A percentile compares a stretch with the other conserved stretches of the same genome.
These are phyloP conservation scores for Oncorhynchus masou DNA, from an alignment of 2,113 vertebrate species.

Conservation along the genomic window DNA sequence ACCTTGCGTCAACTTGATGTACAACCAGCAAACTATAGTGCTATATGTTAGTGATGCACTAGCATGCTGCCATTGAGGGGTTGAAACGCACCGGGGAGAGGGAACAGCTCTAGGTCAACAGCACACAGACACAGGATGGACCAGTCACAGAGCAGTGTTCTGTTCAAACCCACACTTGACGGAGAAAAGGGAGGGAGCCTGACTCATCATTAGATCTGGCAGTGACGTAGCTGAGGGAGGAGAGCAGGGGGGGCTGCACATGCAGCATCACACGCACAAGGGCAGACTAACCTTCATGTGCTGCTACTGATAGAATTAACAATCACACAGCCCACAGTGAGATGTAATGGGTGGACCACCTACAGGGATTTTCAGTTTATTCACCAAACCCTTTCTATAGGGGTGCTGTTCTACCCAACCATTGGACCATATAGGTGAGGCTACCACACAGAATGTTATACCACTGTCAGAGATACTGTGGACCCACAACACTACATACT, in stretches of 20 bases:
- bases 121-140: background rate
- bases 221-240: slow-evolving; percentile 55
- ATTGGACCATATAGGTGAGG: too few species aligned
- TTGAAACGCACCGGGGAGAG: background rate
- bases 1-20: too few species aligned
- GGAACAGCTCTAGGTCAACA: background rate
- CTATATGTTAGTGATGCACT: background rate
- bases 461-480: too few species aligned
- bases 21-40: too few species aligned
- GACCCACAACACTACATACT: too few species aligned
- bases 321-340: slow-evolving; percentile 29
- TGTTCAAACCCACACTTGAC: background rate
- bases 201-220: slow-evolving; percentile 55
- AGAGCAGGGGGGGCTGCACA: slow-evolving; percentile 44
- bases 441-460: too few species aligned
- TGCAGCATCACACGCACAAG: slow-evolving; percentile 69
- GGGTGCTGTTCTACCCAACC: too few species aligned
- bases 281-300: slow-evolving; percentile 70
- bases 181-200: background rate
- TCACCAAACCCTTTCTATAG: too few species aligned
- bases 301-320: slow-evolving; percentile 48
- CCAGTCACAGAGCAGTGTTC: background rate
- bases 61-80: background rate
- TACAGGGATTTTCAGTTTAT: too few species aligned
- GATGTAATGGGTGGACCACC: slow-evolving; percentile 21